Conservation (phyloP, 2,888 invertebrate species). For the Aphrophora alni region DNA sequence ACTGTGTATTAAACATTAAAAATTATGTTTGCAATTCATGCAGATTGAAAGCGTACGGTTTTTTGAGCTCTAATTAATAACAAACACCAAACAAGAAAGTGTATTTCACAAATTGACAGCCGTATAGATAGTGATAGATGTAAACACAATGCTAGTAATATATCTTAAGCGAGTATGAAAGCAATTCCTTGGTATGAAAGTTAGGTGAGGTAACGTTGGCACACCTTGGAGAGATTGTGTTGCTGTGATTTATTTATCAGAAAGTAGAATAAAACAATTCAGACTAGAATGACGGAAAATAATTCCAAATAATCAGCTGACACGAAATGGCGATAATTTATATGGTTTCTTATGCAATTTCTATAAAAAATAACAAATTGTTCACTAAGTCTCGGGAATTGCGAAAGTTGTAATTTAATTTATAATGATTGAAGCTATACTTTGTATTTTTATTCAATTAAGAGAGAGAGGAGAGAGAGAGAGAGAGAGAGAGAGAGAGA, state of each 20-base stretch:
- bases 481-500: constrained; percentile 17
- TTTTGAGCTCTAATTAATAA: not conserved
- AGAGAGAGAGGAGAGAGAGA: constrained; percentile 16
- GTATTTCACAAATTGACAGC: not conserved
- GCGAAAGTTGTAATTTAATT: no score
- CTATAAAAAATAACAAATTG: no score
- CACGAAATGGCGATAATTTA: no score
- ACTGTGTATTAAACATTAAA: no score
- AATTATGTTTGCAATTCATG: no score
- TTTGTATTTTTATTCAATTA: no score
- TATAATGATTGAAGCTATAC: no score
- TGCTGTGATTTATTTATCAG: not conserved
- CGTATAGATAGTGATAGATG: not conserved
- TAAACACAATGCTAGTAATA: not conserved
- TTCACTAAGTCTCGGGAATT: no score
- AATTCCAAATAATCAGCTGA: no score
- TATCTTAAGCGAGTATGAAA: not conserved
- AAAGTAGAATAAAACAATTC: not conserved
- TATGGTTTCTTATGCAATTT: no score
- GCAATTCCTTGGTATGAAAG: not conserved
- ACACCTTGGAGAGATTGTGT: not conserved
- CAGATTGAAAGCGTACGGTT: not conserved
- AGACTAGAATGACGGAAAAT: no score
- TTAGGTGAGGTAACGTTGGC: not conserved
- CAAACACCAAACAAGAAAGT: not conserved